A percentile compares a stretch with the other conserved stretches of the same genome.
phyloP scores from a whole-genome alignment of 1,140 invertebrate species.

The Ladona fulva region DNA sequence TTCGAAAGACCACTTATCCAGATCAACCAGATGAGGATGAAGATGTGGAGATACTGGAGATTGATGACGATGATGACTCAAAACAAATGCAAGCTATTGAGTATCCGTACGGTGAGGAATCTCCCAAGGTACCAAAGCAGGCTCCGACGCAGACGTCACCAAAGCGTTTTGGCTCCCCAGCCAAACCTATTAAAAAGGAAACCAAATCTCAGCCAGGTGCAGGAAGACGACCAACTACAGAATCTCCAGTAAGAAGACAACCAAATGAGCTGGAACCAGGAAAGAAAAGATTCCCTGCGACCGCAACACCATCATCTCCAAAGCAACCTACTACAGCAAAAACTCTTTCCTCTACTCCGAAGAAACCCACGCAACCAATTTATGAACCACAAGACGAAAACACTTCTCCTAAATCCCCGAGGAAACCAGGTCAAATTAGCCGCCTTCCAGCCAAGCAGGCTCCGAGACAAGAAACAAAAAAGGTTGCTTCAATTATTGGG shows the following conservation, averaged over 20 bases:
- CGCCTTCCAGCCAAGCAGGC: neutral
- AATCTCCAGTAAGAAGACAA: no score
- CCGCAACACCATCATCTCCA: neutral
- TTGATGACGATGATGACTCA: neutral
- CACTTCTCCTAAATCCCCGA: neutral
- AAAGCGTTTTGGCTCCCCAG: neutral
- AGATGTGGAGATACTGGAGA: neutral
- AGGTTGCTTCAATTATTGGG: neutral
- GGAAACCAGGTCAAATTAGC: neutral
- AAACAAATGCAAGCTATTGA: neutral
- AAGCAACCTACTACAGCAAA: neutral
- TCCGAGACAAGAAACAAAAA: neutral
- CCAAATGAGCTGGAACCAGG: neutral
- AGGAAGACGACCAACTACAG: no score
- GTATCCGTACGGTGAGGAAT: neutral
- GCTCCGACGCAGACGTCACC: neutral
- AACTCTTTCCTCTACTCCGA: no score
- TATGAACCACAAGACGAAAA: neutral
- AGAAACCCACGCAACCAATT: no score
- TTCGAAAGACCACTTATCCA: neutral
- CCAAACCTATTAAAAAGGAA: neutral
- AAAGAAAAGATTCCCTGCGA: neutral
- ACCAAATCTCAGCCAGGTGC: neutral
- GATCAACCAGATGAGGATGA: neutral
- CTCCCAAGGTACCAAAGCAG: neutral